Percentiles rank a stretch among this genome's conserved stretches.
phyloP scores from a whole-genome alignment of 1,140 invertebrate genomes.

The Drosophila ambigua region DNA sequence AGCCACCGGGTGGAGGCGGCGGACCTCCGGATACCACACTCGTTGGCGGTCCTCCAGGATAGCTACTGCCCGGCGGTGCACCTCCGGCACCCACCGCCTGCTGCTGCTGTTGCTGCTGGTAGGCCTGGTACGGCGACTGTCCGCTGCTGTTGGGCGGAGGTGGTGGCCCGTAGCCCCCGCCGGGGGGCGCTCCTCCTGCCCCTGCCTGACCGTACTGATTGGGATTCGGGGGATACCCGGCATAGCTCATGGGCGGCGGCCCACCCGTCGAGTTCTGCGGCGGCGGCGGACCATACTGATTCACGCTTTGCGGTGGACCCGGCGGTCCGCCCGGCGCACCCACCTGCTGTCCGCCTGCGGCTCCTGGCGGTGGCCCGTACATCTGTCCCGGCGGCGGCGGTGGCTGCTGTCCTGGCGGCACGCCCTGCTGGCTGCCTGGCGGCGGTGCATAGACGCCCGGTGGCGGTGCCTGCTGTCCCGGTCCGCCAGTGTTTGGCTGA shows the following conservation, averaged over 20 bases:
- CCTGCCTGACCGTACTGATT: slow-evolving; percentile 75
- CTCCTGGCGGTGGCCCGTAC: slow-evolving; percentile 77
- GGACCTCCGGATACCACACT: slow-evolving; percentile 54
- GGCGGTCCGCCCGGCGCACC: slow-evolving; percentile 50
- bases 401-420: slow-evolving; percentile 58
- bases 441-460: slow-evolving; percentile 70
- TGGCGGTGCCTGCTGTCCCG: slow-evolving; percentile 62
- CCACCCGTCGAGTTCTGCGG: slow-evolving; percentile 62
- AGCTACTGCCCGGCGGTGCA: slow-evolving; percentile 61
- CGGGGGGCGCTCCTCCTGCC: slow-evolving; percentile 70
- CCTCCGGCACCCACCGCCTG: slow-evolving; percentile 29
- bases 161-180: slow-evolving; percentile 71
- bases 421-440: slow-evolving; percentile 64
- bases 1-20: slow-evolving; percentile 66
- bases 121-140: slow-evolving; percentile 74
- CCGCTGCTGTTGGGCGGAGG: slow-evolving; percentile 63
- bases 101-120: slow-evolving; percentile 57
- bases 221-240: slow-evolving; percentile 72
- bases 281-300: slow-evolving; percentile 83
- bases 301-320: slow-evolving; percentile 64
- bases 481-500: slow-evolving; percentile 51
- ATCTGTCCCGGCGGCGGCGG: slow-evolving; percentile 71
- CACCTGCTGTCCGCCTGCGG: slow-evolving; percentile 81
- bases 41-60: slow-evolving; percentile 50
- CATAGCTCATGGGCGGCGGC: slow-evolving; percentile 75